These are phyloP conservation scores for Psephotus haematonotus DNA, from an alignment of 2,113 vertebrate species.

Conservation along the genomic window DNA sequence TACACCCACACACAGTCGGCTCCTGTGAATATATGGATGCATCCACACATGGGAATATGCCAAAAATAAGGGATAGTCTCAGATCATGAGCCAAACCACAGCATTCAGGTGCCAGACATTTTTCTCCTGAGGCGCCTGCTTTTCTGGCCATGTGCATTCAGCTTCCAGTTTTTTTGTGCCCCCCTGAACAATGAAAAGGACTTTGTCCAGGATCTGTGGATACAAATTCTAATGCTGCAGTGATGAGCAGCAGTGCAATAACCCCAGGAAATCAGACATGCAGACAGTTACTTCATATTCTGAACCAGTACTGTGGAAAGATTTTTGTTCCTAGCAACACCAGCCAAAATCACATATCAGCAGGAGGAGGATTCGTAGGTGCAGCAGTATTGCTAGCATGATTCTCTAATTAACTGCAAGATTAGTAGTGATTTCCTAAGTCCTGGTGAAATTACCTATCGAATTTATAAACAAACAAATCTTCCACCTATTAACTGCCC, in stretches of 20 bases:
- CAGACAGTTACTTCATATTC: background rate
- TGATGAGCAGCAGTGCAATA: background rate
- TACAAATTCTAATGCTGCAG: background rate
- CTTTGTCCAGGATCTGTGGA: background rate
- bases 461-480: slow-evolving; percentile 24
- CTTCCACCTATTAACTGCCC: background rate
- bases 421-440: background rate
- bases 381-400: background rate
- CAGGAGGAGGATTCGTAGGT: background rate
- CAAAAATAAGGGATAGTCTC: background rate
- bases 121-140: background rate
- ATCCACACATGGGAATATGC: background rate
- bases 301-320: background rate
- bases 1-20: background rate
- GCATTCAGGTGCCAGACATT: background rate
- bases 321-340: background rate
- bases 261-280: background rate
- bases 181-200: background rate
- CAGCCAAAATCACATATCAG: background rate
- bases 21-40: background rate
- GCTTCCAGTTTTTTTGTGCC: background rate
- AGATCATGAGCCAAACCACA: background rate
- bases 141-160: background rate
- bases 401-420: background rate
- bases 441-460: background rate